phyloP scores from a whole-genome alignment of 2,888 invertebrate species.

The Polyommatus iphigenia region DNA sequence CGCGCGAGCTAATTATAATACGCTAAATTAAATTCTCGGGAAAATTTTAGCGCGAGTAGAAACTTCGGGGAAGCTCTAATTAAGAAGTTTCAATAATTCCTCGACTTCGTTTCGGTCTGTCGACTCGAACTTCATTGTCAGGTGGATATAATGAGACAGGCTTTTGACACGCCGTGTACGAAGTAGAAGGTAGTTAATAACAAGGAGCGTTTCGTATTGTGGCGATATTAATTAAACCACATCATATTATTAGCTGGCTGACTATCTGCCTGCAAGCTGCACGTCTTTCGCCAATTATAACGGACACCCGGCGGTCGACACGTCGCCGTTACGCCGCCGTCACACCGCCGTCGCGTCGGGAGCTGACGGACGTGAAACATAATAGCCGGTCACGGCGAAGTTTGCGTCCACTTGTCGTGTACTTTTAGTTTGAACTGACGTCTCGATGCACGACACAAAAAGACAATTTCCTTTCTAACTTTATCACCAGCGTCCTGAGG shows the following conservation, averaged over 20 bases:
- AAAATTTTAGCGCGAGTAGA: constrained; percentile 4
- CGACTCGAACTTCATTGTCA: neutral
- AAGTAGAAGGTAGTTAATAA: neutral
- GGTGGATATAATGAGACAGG: neutral
- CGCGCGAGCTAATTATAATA: neutral
- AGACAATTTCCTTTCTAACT: neutral
- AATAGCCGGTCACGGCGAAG: neutral
- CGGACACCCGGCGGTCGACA: neutral
- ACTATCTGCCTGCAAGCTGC: neutral
- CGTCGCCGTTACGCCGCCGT: neutral
- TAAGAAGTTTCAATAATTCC: constrained; percentile 8
- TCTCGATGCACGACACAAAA: neutral
- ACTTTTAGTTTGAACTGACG: neutral
- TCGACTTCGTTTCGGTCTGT: neutral
- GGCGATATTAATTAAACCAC: neutral
- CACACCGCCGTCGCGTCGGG: neutral
- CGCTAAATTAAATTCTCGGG: neutral
- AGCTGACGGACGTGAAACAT: neutral
- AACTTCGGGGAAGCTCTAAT: neutral
- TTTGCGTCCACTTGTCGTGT: neutral
- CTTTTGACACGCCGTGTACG: neutral
- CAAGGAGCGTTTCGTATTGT: neutral
- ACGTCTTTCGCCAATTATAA: no score
- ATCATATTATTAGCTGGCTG: neutral
- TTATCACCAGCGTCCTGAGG: neutral